phyloP scores from a whole-genome alignment of 2,888 invertebrate genomes.

The Parascotia fuliginaria region DNA sequence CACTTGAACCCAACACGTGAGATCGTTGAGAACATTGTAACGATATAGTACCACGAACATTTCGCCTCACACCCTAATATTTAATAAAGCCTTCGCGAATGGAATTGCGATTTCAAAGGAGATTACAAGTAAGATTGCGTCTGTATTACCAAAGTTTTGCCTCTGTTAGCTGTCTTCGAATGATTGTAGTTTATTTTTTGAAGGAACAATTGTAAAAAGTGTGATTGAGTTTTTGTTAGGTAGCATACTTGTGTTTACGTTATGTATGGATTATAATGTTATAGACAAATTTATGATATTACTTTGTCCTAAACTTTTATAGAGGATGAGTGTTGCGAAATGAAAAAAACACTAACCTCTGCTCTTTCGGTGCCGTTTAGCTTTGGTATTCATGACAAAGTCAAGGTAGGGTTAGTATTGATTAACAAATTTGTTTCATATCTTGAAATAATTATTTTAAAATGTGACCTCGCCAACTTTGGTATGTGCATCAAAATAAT shows the following conservation, averaged over 20 bases:
- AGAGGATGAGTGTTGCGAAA: no score
- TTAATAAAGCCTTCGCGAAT: constrained; percentile 39
- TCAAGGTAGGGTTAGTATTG: no score
- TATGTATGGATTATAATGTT: background rate
- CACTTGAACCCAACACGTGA: constrained; percentile 46
- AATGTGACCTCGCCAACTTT: no score
- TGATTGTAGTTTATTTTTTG: constrained; percentile 22
- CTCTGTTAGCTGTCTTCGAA: constrained; percentile 12
- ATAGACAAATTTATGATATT: no score
- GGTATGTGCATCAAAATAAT: no score
- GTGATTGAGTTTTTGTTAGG: constrained; percentile 5
- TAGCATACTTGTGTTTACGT: background rate
- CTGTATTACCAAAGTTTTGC: constrained; percentile 33
- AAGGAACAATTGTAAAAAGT: constrained; percentile 9
- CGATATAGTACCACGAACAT: constrained; percentile 28
- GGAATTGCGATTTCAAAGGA: constrained; percentile 38
- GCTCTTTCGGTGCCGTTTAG: no score
- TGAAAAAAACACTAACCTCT: no score
- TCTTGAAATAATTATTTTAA: no score
- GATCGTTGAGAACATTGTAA: constrained; percentile 47
- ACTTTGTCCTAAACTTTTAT: no score
- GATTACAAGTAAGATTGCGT: constrained; percentile 39
- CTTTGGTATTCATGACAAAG: no score
- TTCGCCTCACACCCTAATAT: constrained; percentile 33
- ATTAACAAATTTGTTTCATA: no score